Percentiles rank a stretch among this genome's conserved stretches.
Conservation (phyloP, 2,888 invertebrate species). For the Ptycholaimellus sp. region DNA sequence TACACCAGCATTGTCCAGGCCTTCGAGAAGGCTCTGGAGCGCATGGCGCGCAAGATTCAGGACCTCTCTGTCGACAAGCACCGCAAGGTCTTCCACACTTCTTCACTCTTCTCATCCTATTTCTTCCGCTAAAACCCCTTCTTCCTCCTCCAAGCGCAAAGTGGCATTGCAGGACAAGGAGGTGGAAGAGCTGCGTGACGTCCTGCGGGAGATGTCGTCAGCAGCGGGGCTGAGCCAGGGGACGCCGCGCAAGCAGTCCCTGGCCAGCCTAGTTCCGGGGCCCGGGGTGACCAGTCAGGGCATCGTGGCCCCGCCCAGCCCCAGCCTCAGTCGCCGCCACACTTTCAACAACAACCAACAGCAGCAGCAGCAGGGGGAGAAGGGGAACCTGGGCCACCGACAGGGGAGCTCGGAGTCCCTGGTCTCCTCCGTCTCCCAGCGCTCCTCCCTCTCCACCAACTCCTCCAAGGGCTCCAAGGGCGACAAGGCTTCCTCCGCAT, state of each 20-base stretch:
- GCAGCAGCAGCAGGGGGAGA: constrained; percentile 2
- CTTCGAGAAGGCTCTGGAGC: constrained; percentile 82
- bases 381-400: too few species aligned
- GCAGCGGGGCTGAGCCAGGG: constrained; percentile 55
- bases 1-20: constrained; percentile 61
- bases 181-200: constrained; percentile 62
- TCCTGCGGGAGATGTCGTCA: constrained; percentile 65
- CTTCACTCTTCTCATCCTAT: not conserved
- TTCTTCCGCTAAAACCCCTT: not conserved
- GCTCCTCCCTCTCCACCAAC: constrained; percentile 11
- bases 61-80: constrained; percentile 76
- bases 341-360: constrained; percentile 23
- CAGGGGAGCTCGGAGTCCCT: too few species aligned
- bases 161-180: constrained; percentile 52
- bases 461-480: constrained; percentile 43
- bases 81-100: constrained; percentile 48
- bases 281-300: constrained; percentile 2
- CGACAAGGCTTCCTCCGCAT: constrained; percentile 12
- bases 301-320: constrained; percentile 5
- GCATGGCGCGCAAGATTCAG: constrained; percentile 82
- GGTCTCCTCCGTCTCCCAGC: constrained; percentile 40
- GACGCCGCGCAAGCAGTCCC: too few species aligned
- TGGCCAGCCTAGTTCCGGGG: too few species aligned
- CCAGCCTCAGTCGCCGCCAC: constrained; percentile 30
- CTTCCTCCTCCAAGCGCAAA: not conserved